Evolutionary conservation across 2,888 invertebrate species (phyloP).

Genomic region (Argyra leucocephala): DNA sequence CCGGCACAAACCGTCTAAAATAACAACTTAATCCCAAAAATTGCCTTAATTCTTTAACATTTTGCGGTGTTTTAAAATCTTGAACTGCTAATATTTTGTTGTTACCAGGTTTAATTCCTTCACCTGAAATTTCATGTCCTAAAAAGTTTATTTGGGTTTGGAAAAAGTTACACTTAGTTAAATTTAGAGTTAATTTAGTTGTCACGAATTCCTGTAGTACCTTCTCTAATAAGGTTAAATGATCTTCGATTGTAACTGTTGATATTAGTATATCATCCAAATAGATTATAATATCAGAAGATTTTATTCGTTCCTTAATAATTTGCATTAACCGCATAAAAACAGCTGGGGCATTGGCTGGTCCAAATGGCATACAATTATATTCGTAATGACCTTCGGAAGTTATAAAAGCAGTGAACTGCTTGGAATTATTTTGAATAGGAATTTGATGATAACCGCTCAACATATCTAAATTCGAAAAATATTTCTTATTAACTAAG

Average conservation of each 20-base stretch:
- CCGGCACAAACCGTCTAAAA: constrained; percentile 29
- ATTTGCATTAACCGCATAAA: constrained; percentile 18
- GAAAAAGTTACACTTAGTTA: no score
- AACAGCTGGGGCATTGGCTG: constrained; percentile 27
- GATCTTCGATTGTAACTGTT: no score
- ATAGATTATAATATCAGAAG: no score
- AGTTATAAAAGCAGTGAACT: constrained; percentile 27
- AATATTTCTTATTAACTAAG: constrained; percentile 10
- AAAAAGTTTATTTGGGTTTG: no score
- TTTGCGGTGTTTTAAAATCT: constrained; percentile 23
- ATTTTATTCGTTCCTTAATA: neutral
- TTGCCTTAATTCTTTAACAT: constrained; percentile 24
- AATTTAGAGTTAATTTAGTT: no score
- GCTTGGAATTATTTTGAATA: constrained; percentile 11
- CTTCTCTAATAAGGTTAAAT: no score
- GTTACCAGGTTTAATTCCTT: neutral
- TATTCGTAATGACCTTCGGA: constrained; percentile 30
- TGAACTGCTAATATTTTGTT: constrained; percentile 15
- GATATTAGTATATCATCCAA: no score
- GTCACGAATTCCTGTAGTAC: no score
- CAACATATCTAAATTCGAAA: constrained; percentile 17
- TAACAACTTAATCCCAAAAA: constrained; percentile 31
- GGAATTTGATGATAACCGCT: constrained; percentile 19
- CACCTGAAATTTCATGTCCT: no score
- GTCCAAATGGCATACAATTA: constrained; percentile 28